These are phyloP conservation scores for Xiphophorus hellerii DNA, from an alignment of 2,113 vertebrate species.

Conservation along the genomic window DNA sequence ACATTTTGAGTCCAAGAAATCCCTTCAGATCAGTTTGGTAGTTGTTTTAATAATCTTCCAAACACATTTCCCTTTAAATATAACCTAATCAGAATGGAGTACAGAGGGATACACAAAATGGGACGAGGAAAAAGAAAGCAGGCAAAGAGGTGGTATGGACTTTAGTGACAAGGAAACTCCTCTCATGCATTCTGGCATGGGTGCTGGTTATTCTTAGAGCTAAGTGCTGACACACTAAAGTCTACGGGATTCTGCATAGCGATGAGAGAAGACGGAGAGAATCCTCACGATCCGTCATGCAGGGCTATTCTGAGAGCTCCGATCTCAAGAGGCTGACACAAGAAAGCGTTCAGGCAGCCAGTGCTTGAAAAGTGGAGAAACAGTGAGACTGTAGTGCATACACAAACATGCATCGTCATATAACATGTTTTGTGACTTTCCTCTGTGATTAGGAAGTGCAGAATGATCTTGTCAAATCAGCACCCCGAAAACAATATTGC, in stretches of 20 bases:
- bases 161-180: conserved; percentile 15
- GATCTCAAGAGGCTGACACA: conserved; percentile 6
- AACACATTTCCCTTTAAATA: not conserved
- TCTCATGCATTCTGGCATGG: conserved; percentile 39
- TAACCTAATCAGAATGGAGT: not conserved
- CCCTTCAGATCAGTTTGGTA: not conserved
- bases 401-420: not conserved
- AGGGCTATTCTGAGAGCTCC: conserved; percentile 7
- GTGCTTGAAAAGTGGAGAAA: conserved; percentile 1
- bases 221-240: conserved; percentile 49
- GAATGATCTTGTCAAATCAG: not conserved
- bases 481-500: conserved; percentile 5
- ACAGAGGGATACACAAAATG: not conserved
- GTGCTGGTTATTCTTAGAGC: conserved; percentile 28
- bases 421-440: not conserved
- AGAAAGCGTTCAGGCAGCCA: conserved; percentile 4
- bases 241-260: conserved; percentile 26
- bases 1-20: not conserved
- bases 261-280: conserved; percentile 15
- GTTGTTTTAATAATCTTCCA: not conserved
- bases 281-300: conserved; percentile 21
- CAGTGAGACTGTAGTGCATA: too few relatives aligned
- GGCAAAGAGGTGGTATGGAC: not conserved
- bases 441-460: not conserved
- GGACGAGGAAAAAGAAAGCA: not conserved